Evolutionary conservation across 2,888 invertebrate genomes (phyloP), one percentile per base, ranked within the genome.

Genomic region (Synanthedon tipuliformis): DNA sequence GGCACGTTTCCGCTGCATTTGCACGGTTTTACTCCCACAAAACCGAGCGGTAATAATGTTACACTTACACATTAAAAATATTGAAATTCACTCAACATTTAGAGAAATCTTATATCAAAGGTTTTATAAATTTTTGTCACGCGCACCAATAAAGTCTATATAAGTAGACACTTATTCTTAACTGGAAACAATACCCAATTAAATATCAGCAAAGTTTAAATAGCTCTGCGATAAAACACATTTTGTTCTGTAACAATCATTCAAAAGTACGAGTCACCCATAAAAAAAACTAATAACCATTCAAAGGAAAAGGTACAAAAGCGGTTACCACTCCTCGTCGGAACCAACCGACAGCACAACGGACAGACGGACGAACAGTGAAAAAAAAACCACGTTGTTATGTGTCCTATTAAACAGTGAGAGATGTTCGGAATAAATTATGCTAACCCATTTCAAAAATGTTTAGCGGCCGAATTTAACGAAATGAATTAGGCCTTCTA

Each of bases 361-460:
- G 55, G 62, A 62, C 62, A 60, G 61, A 59, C 59, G 34, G 61
- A 59, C 59, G 34, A 34, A 34, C 34, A 34, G 34, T 34, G 34
- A 34, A 64, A 66, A 69, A 60, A 59, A 58, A 59, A 56, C 64
- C 51, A 62, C 63, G 69, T 73, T 71, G 71, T 69, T 67, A 68
- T 63, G 59, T 63, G 64, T 71, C 71, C 69, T 74, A 75, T 76
- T 75, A 74, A 73, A 68, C 72, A 75, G 78, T 77, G 73, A 74
- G 73, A 77, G 71, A 73, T 69, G 73, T 69, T 63, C 59, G 58
- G 75, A 76, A 79, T 81, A 78, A 79, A 78, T 81, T 78, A 78
- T 69, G 62, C 62, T 67, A 69, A 71, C 70, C 73, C 70, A 68
- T 70, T 72, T 70, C 67, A 69, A 72, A 61, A 63, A 63, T 58